Conservation (phyloP, 2,113 vertebrate genomes). For the Platanista minor region DNA sequence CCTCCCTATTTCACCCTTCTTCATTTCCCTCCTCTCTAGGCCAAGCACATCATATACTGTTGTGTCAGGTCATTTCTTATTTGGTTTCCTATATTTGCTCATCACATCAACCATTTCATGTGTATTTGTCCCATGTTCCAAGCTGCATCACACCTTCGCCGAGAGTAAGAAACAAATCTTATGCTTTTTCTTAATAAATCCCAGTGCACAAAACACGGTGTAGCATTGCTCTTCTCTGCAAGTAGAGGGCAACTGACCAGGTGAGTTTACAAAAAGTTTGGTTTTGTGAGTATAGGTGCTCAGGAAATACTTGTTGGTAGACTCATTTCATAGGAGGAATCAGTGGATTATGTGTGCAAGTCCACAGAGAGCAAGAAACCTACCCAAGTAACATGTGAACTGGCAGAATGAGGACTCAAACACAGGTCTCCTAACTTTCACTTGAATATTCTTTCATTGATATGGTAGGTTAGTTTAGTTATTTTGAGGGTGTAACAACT, state of each 20-base stretch:
- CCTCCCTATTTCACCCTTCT: neutral
- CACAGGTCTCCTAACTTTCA: neutral
- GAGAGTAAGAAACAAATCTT: neutral
- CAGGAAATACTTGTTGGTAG: neutral
- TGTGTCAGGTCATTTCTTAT: neutral
- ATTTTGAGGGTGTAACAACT: neutral
- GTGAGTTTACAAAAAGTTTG: neutral
- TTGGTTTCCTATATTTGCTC: neutral
- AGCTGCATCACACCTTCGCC: neutral
- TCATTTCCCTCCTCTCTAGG: neutral
- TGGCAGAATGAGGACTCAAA: neutral
- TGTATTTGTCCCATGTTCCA: neutral
- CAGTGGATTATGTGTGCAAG: neutral
- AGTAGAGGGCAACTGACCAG: accelerated
- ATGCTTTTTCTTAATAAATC: neutral
- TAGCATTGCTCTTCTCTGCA: neutral
- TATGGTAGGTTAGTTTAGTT: neutral
- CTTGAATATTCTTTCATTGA: neutral
- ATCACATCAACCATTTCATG: neutral
- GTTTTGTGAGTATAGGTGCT: neutral
- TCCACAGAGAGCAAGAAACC: neutral
- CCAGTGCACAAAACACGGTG: neutral
- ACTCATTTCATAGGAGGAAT: neutral
- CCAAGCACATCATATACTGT: neutral
- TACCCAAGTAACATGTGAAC: neutral